A percentile compares a stretch with the other conserved stretches of the same genome.
Evolutionary conservation across 1,140 invertebrate genomes (phyloP).

Genomic region (Drosophila melanica): DNA sequence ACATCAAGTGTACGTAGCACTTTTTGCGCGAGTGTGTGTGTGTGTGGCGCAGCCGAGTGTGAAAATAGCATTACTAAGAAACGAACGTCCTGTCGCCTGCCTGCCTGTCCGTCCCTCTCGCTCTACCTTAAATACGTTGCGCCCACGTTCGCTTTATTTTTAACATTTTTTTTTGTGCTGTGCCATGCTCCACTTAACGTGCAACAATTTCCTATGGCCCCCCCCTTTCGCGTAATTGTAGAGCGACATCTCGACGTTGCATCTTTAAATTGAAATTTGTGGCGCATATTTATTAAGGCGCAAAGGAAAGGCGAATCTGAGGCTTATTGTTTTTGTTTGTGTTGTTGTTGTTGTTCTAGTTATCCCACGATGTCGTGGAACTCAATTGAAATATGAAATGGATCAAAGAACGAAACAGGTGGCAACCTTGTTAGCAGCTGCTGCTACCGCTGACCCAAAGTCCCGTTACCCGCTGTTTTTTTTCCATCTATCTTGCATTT

Average conservation of each 20-base stretch:
- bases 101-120: slow-evolving; percentile 6
- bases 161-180: slow-evolving; percentile 42
- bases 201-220: slow-evolving; percentile 62
- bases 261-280: slow-evolving; percentile 78
- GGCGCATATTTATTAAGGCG: slow-evolving; percentile 68
- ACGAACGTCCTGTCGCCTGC: slow-evolving; percentile 54
- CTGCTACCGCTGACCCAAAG: slow-evolving; percentile 12
- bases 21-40: slow-evolving; percentile 11
- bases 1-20: slow-evolving; percentile 43
- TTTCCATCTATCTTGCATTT: not conserved
- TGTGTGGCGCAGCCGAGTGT: slow-evolving; percentile 50
- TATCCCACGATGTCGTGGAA: slow-evolving; percentile 15
- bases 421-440: slow-evolving; percentile 59
- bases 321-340: slow-evolving; percentile 37
- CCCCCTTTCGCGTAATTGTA: slow-evolving; percentile 23
- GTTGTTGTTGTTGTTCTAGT: slow-evolving; percentile 35
- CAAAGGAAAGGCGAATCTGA: slow-evolving; percentile 39
- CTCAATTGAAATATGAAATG: slow-evolving; percentile 42
- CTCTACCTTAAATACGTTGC: slow-evolving; percentile 19
- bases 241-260: slow-evolving; percentile 49
- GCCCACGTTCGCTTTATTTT: slow-evolving; percentile 54
- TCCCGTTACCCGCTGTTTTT: slow-evolving; percentile 39
- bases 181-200: slow-evolving; percentile 76
- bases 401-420: slow-evolving; percentile 51
- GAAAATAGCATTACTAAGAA: slow-evolving; percentile 56